Percentiles rank a stretch among this genome's conserved stretches.
These are phyloP conservation scores for zebrafish (Danio rerio) DNA, from an alignment of 2,113 vertebrate genomes.

Conservation along the genomic window GRCz12tu NC_133198.1:37415001-37415500, in stretches of 20 bases:
- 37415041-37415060: slow-evolving; percentile 30
- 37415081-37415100: slow-evolving; percentile 5
- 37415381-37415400: background rate
- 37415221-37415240: background rate
- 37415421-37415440: background rate
- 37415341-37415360: background rate
- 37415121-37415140: background rate
- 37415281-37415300: no score
- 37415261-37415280: background rate
- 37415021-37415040: background rate
- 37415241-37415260: background rate
- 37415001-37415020: background rate
- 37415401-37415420: background rate
- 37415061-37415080: slow-evolving; percentile 38
- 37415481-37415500: background rate
- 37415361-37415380: background rate
- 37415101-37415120: slow-evolving; percentile 5
- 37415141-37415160: background rate
- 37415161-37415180: background rate
- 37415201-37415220: background rate
- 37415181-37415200: background rate
- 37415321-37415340: background rate
- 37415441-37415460: background rate
- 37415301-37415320: background rate
- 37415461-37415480: background rate